These are phyloP conservation scores for Danio rerio DNA, from an alignment of 2,113 vertebrate species.

Conservation along the genomic window GRCz12tu NC_133194.1:37401001-37401500, in stretches of 20 bases:
- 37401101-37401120: background rate
- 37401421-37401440: too few relatives aligned
- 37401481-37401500: too few relatives aligned
- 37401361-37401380: too few relatives aligned
- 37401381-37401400: too few relatives aligned
- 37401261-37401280: background rate
- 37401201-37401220: constrained; percentile 9
- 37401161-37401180: background rate
- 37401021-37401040: constrained; percentile 12
- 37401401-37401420: too few relatives aligned
- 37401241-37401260: background rate
- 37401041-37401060: constrained; percentile 27
- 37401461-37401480: too few relatives aligned
- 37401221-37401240: background rate
- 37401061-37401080: background rate
- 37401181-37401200: background rate
- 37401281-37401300: background rate
- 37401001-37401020: background rate
- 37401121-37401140: background rate
- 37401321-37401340: too few relatives aligned
- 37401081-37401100: background rate
- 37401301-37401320: background rate
- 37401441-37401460: too few relatives aligned
- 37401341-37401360: too few relatives aligned
- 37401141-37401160: background rate